Conservation (phyloP, 2,113 vertebrate species). For the Platycercus adscitus region DNA sequence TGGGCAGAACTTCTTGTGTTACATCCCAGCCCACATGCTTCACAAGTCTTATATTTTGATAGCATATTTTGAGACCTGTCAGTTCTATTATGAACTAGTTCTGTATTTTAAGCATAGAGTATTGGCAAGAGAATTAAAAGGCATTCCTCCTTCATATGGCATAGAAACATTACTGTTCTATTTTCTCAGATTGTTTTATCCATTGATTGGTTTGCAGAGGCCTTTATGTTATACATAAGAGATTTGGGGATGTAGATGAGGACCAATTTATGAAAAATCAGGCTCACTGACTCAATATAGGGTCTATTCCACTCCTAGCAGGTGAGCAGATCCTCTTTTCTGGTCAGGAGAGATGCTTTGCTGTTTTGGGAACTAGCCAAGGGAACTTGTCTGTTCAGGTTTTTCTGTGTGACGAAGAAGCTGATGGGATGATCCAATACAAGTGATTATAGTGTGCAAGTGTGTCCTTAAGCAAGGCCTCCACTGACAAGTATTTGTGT, state of each 20-base stretch:
- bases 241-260: background rate
- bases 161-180: background rate
- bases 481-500: slow-evolving; percentile 13
- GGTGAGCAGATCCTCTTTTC: background rate
- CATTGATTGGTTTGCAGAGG: background rate
- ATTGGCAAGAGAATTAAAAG: background rate
- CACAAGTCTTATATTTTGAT: background rate
- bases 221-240: background rate
- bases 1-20: background rate
- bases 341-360: background rate
- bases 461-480: slow-evolving; percentile 28
- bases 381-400: background rate
- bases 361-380: background rate
- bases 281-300: background rate
- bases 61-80: background rate
- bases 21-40: background rate
- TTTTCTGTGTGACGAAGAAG: background rate
- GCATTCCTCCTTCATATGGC: background rate
- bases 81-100: background rate
- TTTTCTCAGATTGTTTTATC: background rate
- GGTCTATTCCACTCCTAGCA: background rate
- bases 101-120: background rate
- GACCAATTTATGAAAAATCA: background rate
- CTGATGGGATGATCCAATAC: background rate
- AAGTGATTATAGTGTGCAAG: background rate